Evolutionary conservation across 1,140 invertebrate genomes (phyloP).

Genomic region (Caligus rogercresseyi): DNA sequence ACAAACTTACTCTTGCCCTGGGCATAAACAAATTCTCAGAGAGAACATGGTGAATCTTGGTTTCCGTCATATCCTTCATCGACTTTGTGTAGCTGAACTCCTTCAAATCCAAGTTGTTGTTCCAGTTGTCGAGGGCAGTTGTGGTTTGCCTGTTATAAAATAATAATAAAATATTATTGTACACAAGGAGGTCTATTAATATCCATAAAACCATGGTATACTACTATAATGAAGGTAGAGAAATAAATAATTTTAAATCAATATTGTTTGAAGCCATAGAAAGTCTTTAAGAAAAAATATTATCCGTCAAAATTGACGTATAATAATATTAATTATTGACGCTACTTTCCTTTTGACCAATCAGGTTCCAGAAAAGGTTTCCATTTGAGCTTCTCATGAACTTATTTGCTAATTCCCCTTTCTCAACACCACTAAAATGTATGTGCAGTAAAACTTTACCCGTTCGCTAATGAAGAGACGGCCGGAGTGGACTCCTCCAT

Average conservation of each 20-base stretch:
- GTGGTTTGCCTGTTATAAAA: neutral
- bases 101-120: slow-evolving; percentile 67
- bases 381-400: too few species aligned
- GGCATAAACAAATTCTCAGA: slow-evolving; percentile 12
- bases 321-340: too few species aligned
- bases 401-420: too few species aligned
- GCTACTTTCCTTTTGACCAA: too few species aligned
- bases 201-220: too few species aligned
- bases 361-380: too few species aligned
- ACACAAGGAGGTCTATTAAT: too few species aligned
- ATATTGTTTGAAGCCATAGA: too few species aligned
- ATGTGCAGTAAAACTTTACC: slow-evolving; percentile 20
- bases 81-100: slow-evolving; percentile 79
- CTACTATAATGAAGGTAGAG: too few species aligned
- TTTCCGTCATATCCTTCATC: slow-evolving; percentile 74
- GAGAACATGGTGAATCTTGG: slow-evolving; percentile 75
- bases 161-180: neutral
- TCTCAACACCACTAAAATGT: neutral
- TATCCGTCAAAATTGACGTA: too few species aligned
- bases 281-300: too few species aligned
- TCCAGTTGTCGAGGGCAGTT: neutral
- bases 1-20: neutral
- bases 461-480: neutral
- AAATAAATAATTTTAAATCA: too few species aligned
- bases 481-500: neutral